Conservation (phyloP, 2,888 invertebrate genomes). For the Cataglyphis cursor region DNA sequence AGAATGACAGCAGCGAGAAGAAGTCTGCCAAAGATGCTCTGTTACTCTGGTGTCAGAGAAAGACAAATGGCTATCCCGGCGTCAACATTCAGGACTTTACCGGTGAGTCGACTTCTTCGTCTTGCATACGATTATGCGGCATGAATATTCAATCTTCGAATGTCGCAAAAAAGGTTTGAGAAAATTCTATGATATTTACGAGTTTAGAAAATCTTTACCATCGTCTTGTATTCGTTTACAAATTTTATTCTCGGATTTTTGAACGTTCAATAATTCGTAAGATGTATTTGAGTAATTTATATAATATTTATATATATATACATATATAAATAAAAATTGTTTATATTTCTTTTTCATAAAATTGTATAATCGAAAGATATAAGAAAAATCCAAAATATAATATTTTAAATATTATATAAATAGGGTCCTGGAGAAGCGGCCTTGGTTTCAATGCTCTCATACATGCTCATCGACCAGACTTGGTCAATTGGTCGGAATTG, state of each 20-base stretch:
- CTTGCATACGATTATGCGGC: constrained; percentile 14
- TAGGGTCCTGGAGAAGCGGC: constrained; percentile 97
- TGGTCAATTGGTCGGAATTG: constrained; percentile 95
- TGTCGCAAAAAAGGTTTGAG: not conserved
- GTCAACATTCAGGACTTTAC: constrained; percentile 96
- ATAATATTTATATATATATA: not conserved
- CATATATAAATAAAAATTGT: not conserved
- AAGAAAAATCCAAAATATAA: constrained; percentile 26
- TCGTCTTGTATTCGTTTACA: not conserved
- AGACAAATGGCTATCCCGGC: constrained; percentile 97
- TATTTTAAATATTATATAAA: constrained; percentile 27
- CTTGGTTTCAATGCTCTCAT: constrained; percentile 99
- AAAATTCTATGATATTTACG: not conserved
- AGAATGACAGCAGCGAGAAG: constrained; percentile 98
- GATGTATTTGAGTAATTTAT: not conserved
- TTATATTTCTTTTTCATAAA: no score
- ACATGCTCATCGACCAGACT: constrained; percentile 98
- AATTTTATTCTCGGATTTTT: not conserved
- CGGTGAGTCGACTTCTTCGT: constrained; percentile 79
- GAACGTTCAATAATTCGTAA: not conserved
- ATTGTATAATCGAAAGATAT: not conserved
- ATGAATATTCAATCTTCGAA: constrained; percentile 33
- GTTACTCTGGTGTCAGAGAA: constrained; percentile 99
- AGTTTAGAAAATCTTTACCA: constrained; percentile 13
- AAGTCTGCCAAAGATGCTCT: constrained; percentile 99